Conservation (phyloP, 2,797 vertebrate species). For the Enteromius paludinosus region DNA sequence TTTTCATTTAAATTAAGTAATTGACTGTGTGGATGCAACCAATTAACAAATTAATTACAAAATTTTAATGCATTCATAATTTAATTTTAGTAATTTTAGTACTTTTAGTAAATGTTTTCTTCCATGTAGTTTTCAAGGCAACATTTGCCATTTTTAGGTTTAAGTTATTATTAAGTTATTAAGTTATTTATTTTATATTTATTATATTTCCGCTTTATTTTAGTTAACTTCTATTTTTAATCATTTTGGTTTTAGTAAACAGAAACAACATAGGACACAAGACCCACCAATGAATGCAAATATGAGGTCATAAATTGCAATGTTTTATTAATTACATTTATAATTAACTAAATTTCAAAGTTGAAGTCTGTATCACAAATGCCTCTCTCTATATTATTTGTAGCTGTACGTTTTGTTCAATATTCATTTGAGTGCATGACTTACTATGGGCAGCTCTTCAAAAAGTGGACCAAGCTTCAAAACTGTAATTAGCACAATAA, state of each 20-base stretch:
- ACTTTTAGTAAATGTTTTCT: neutral
- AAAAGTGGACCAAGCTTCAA: constrained; percentile 91
- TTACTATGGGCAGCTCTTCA: constrained; percentile 89
- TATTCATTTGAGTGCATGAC: neutral
- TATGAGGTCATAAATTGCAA: neutral
- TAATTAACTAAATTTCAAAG: neutral
- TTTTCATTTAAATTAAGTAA: neutral
- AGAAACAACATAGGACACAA: neutral
- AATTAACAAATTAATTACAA: neutral
- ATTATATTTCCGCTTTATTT: neutral
- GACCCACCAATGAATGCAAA: neutral
- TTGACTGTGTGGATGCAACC: neutral
- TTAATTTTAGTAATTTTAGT: neutral
- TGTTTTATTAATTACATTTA: neutral
- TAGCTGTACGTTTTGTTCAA: neutral
- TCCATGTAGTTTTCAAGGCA: neutral
- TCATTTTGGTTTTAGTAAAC: neutral
- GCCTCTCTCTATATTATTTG: neutral
- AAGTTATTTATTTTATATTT: neutral
- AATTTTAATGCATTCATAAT: neutral
- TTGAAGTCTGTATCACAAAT: neutral
- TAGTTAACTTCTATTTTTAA: neutral
- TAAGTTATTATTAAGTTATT: too few relatives aligned
- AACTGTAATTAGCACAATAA: constrained; percentile 88
- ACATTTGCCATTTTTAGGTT: neutral